Evolutionary conservation across 2,113 vertebrate genomes (phyloP), one percentile per base, ranked within the genome.

Genomic region (Leptocoma aspasia): DNA sequence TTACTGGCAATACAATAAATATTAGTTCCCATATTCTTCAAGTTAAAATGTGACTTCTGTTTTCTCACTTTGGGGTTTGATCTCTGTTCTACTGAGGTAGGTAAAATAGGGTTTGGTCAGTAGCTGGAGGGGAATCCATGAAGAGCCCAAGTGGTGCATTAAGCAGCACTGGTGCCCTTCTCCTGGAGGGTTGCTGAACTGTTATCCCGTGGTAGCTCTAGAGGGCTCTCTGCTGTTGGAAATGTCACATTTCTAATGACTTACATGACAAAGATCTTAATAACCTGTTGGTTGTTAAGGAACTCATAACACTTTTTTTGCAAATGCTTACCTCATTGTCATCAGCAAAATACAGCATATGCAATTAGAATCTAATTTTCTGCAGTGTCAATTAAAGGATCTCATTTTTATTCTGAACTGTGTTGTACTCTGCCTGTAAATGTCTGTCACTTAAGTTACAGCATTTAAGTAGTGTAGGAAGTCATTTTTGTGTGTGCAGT

Each of bases 161-260:
- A 64, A 37, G 52, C 16, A 35, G 31, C 3, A 1, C 15, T 92
- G 65, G 28, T 94, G 81, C 88, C 90, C 95, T 95, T 78, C 86
- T 97, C 54, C 73, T 13, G 7, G 52, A 89, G 52, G 89, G 27
- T 4, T 93, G 65, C 82, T 88, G 79, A 89, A 82, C 90, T 88
- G 45, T 93, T 97, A 77, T 95, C 64, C 69, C 7, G 2, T 68
- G 76, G 65, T 92, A 96, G 90, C 95, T 97, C 93, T 96, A 96
- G 96, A 91, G 95, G 95, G 96, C 95, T 97, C 96, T 93, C 86
- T 96, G 95, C 95, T 90, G 93, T 97, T 96, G 94, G 94, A 86
- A 96, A 96, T 96, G 50, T 54, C 44, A 22, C 21, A 23, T 76
- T 92, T 89, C 60, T 31, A 65, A 41, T 76, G 47, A 86, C 37